Base-by-base conservation (phyloP, 2,797 vertebrate genomes). In the Orestias chungarensis region DNA sequence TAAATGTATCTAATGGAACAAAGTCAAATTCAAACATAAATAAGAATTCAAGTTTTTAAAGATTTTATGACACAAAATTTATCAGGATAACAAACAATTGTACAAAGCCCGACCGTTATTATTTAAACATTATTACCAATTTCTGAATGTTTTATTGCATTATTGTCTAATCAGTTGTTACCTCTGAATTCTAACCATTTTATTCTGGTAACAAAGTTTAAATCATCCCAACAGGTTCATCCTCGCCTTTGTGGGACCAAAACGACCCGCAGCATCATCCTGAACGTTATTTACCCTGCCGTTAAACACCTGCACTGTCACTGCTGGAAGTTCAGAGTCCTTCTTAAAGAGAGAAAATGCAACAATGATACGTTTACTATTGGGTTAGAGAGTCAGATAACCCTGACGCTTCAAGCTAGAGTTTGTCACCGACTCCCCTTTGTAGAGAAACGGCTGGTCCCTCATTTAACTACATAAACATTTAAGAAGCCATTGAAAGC, bases 341-440 rank as follows among this genome's bases (percentile, higher is more conserved):
- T 54, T 18, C n/a, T 44, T 55, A 40, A 70, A 38, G 2, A 10
- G 31, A 29, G 7, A 38, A 5, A 27, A 52, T 27, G 29, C 25
- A 35, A 17, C 23, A 35, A 3, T 44, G 9, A 55, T 38, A 68
- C 23, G 11, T 65, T 57, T 27, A 1, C 15, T 57, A 66, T 29
- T 4, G 11, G 40, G 68, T 66, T 47, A 66, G 31, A 62, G 35
- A 15, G n/a, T n/a, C n/a, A 47, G 44, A 75, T 43, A 47, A 66
- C 44, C 38, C 40, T 14, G 4, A 1, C 11, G 52, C 44, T 50
- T 61, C 5, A 17, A 6, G 42, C 52, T 40, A 17, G 33, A 50
- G 70, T 59, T 15, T 47, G n/a, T 18, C 17, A 68, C 25, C 62
- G 42, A 38, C 46, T 55, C 17, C 4, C 4, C 9, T 40, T 40